phyloP scores from a whole-genome alignment of 2,113 vertebrate genomes.

The Panthera uncia region DNA sequence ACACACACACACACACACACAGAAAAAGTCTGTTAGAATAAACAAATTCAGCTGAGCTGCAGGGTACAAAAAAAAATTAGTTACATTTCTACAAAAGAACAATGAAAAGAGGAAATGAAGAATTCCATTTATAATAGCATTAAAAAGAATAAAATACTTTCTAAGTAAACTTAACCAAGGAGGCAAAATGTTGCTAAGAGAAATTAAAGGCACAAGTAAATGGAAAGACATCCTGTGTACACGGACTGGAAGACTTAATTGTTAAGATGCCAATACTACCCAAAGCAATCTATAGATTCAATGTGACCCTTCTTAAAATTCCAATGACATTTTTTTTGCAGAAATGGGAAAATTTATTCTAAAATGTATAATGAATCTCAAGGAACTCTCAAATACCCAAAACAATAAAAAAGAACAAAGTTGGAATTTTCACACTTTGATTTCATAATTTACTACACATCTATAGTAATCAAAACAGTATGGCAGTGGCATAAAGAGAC shows the following conservation, averaged over 20 bases:
- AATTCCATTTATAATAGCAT: too few species aligned
- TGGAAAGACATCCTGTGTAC: too few species aligned
- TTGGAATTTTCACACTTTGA: not conserved
- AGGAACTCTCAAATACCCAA: not conserved
- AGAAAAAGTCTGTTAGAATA: not conserved
- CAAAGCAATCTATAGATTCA: too few species aligned
- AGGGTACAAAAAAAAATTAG: too few species aligned
- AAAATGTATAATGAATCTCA: not conserved
- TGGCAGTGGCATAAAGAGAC: too few species aligned
- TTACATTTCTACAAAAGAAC: too few species aligned
- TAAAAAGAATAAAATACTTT: not conserved
- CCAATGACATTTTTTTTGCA: not conserved
- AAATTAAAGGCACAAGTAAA: too few species aligned
- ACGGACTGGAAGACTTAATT: too few species aligned
- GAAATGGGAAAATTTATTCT: not conserved
- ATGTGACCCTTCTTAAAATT: too few species aligned
- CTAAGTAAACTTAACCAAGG: not conserved
- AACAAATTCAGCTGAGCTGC: too few species aligned
- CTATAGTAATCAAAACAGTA: not conserved
- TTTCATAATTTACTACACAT: not conserved
- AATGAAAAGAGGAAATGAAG: too few species aligned
- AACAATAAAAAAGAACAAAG: not conserved
- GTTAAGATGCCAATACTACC: too few species aligned
- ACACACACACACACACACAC: not conserved
- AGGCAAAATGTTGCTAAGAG: not conserved